phyloP scores from a whole-genome alignment of 2,797 vertebrate species.

The Sciurus vulgaris region DNA sequence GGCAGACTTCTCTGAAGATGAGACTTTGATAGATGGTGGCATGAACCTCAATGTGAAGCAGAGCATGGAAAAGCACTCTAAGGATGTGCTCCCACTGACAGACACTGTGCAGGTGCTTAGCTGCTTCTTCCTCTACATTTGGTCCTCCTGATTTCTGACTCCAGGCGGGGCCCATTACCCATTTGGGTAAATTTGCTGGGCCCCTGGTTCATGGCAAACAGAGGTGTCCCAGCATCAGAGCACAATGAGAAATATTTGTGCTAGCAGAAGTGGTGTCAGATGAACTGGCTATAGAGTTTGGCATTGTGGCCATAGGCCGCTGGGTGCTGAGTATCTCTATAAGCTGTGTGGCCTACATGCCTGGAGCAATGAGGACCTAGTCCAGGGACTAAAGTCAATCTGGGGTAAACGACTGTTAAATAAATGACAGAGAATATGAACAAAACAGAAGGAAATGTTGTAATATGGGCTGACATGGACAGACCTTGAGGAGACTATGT shows the following conservation, averaged over 20 bases:
- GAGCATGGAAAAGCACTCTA: conserved; percentile 97
- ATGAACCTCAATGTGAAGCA: conserved; percentile 98
- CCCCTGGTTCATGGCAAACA: conserved; percentile 94
- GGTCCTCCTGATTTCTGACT: conserved; percentile 97
- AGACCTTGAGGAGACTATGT: neutral
- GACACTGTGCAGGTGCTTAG: conserved; percentile 97
- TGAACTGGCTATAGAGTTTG: conserved; percentile 92
- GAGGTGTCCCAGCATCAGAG: conserved; percentile 89
- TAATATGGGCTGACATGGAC: neutral
- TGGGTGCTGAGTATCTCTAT: neutral
- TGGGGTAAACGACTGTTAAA: conserved; percentile 42
- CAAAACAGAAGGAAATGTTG: neutral
- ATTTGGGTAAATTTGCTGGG: conserved; percentile 96
- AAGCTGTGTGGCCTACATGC: neutral
- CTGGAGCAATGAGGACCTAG: conserved; percentile 41
- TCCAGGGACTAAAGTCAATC: neutral
- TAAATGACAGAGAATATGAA: conserved; percentile 55
- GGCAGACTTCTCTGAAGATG: conserved; percentile 92
- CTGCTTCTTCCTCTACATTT: conserved; percentile 93
- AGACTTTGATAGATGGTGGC: conserved; percentile 93
- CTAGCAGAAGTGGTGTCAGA: conserved; percentile 95
- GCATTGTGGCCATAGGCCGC: neutral
- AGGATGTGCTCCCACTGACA: conserved; percentile 95
- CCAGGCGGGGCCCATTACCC: conserved; percentile 93
- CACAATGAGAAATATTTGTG: conserved; percentile 96